phyloP scores from a whole-genome alignment of 2,113 vertebrate species.

The Neopipo cinnamomea region DNA sequence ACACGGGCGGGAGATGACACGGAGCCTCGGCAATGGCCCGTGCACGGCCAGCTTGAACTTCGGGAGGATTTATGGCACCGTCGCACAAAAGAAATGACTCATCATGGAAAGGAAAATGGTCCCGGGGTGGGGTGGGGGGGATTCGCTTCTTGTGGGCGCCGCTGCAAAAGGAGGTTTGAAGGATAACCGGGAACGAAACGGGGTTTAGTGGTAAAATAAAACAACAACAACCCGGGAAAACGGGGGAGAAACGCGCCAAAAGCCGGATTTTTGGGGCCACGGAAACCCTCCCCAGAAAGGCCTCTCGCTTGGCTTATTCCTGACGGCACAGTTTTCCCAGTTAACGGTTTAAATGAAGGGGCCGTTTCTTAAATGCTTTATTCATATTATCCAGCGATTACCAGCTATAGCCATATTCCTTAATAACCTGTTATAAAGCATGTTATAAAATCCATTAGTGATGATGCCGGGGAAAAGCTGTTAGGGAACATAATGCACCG shows the following conservation, averaged over 20 bases:
- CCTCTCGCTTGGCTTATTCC: slow-evolving; percentile 46
- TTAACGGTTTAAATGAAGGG: slow-evolving; percentile 72
- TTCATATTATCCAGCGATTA: slow-evolving; percentile 75
- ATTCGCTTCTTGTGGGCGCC: not conserved
- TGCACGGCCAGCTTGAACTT: slow-evolving; percentile 6
- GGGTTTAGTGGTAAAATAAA: not conserved
- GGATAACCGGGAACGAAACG: not conserved
- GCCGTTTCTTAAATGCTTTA: slow-evolving; percentile 73
- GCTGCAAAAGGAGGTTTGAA: not conserved
- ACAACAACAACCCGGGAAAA: not conserved
- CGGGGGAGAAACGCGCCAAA: not conserved
- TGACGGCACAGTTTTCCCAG: slow-evolving; percentile 56
- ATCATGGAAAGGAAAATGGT: not conserved
- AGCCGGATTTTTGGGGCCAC: not conserved
- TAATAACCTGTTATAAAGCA: slow-evolving; percentile 79
- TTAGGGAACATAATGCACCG: slow-evolving; percentile 60
- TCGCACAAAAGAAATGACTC: slow-evolving; percentile 18
- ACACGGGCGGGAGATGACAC: not conserved
- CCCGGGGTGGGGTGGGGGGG: not conserved
- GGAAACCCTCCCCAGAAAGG: not conserved
- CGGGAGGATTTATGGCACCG: not conserved
- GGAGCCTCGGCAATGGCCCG: slow-evolving; percentile 16
- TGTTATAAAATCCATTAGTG: slow-evolving; percentile 68
- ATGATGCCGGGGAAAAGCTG: slow-evolving; percentile 64
- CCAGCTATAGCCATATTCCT: slow-evolving; percentile 74